Conservation (phyloP, 2,113 vertebrate genomes). For the Antechinus stuartii region DNA sequence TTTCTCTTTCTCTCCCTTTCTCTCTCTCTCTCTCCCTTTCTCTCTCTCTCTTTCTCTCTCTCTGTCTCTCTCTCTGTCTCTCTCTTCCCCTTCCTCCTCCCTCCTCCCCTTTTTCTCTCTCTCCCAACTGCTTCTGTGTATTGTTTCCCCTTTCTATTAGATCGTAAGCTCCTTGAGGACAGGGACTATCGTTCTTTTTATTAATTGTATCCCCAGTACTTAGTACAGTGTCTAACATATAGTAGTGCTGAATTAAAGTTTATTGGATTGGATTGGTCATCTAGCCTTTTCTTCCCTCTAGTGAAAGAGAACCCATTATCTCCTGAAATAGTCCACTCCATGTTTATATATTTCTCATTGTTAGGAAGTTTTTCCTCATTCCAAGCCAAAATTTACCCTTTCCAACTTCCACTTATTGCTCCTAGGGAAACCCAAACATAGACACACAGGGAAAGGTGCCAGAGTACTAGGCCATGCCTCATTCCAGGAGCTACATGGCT, state of each 20-base stretch:
- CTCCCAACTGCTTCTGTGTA: neutral
- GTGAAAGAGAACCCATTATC: neutral
- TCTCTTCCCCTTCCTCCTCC: no score
- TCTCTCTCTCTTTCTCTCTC: no score
- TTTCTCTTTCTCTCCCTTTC: no score
- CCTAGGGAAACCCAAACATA: neutral
- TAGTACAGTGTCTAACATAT: neutral
- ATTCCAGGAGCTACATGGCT: neutral
- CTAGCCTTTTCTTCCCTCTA: neutral
- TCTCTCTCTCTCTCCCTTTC: no score
- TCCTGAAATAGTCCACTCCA: neutral
- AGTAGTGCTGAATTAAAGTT: neutral
- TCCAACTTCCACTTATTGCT: neutral
- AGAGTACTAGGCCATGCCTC: neutral
- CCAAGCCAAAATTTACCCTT: neutral
- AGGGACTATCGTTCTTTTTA: neutral
- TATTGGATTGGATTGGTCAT: neutral
- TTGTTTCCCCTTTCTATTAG: neutral
- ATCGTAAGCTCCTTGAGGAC: neutral
- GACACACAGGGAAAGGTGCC: neutral
- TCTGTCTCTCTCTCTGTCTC: no score
- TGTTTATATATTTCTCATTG: neutral
- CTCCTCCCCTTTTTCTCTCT: neutral
- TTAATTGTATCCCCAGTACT: neutral
- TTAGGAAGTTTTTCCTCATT: conserved; percentile 3